These are phyloP conservation scores for Falcaria lacertinaria DNA, from an alignment of 2,888 invertebrate species.

Conservation along the genomic window DNA sequence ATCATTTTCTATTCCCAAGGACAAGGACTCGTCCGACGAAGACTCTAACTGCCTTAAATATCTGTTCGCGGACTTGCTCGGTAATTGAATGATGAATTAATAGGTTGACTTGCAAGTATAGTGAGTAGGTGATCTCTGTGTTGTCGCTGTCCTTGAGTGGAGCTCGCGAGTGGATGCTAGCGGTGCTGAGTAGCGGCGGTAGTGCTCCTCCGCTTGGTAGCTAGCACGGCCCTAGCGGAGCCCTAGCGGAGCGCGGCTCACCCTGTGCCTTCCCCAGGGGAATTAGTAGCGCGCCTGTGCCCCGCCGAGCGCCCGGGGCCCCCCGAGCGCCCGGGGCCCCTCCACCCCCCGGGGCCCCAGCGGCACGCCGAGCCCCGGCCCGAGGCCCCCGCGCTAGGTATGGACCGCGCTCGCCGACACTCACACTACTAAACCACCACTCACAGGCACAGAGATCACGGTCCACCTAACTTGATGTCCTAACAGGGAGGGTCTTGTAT, in stretches of 20 bases:
- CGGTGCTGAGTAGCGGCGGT: conserved; percentile 33
- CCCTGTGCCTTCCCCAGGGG: conserved; percentile 6
- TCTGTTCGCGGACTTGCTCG: conserved; percentile 83
- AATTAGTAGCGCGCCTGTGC: conserved; percentile 33
- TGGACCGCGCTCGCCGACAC: conserved; percentile 14
- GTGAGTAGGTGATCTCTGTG: conserved; percentile 62
- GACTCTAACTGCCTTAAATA: conserved; percentile 86
- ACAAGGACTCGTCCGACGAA: conserved; percentile 71
- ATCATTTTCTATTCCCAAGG: conserved; percentile 64
- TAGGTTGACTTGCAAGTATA: conserved; percentile 28
- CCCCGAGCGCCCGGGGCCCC: conserved; percentile 14
- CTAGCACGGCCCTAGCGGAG: too few relatives aligned
- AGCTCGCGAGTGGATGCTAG: conserved; percentile 41
- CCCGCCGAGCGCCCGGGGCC: conserved; percentile 26
- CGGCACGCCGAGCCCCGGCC: conserved; percentile 11
- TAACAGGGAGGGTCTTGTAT: conserved; percentile 30
- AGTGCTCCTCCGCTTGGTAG: conserved; percentile 17
- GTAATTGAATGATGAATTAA: conserved; percentile 63
- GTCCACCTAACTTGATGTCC: conserved; percentile 17
- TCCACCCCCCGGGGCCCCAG: conserved; percentile 26
- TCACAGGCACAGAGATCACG: too few relatives aligned
- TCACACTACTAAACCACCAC: conserved; percentile 1
- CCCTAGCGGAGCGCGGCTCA: conserved; percentile 14
- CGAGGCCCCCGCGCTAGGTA: conserved; percentile 32
- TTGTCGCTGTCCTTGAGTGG: conserved; percentile 61